Percentiles rank a stretch among this genome's conserved stretches.
Evolutionary conservation across 2,797 vertebrate genomes (phyloP).

Genomic region (Squalus acanthias): DNA sequence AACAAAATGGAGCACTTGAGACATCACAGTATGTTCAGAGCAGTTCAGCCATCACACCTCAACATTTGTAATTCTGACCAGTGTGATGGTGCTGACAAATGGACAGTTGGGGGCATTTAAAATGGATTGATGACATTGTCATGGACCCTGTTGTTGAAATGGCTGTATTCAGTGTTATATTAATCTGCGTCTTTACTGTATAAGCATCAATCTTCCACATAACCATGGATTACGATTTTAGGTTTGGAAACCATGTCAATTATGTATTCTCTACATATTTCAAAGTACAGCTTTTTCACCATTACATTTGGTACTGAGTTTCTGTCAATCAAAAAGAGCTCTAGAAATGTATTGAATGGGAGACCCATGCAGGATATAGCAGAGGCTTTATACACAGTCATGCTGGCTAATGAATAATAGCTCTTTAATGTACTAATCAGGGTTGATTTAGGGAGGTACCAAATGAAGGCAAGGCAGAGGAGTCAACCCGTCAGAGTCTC

Average conservation of each 20-base stretch:
- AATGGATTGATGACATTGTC: background rate
- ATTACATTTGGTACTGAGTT: background rate
- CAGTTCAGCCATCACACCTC: background rate
- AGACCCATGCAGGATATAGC: no score
- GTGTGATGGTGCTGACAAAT: background rate
- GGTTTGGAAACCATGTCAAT: background rate
- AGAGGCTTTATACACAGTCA: background rate
- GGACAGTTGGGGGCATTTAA: background rate
- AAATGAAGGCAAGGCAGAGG: background rate
- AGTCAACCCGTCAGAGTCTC: background rate
- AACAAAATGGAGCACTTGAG: background rate
- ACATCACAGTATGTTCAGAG: background rate
- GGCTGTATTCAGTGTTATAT: background rate
- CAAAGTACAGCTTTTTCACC: background rate
- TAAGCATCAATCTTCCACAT: background rate
- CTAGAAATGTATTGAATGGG: background rate
- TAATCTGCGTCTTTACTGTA: background rate
- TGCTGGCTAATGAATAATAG: background rate
- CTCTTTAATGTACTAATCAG: no score
- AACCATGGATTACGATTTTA: background rate
- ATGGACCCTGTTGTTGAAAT: background rate
- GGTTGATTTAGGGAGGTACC: background rate
- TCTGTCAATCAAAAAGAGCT: background rate
- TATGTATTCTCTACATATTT: background rate
- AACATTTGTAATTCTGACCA: background rate